phyloP scores from a whole-genome alignment of 2,888 invertebrate species.

The Thymelicus lineola region DNA sequence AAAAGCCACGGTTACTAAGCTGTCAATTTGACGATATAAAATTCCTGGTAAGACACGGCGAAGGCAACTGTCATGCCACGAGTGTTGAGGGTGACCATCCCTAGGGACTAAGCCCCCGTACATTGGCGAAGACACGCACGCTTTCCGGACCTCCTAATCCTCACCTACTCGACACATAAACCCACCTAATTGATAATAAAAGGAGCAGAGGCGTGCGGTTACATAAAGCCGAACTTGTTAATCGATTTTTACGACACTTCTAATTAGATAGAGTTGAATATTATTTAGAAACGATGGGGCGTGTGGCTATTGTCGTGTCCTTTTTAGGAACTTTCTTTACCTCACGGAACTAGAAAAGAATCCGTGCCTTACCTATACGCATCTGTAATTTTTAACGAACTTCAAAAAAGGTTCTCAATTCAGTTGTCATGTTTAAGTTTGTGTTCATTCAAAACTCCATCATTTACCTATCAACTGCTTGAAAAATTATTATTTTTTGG shows the following conservation, averaged over 20 bases:
- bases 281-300: constrained; percentile 68
- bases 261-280: constrained; percentile 75
- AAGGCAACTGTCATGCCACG: constrained; percentile 79
- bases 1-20: constrained; percentile 68
- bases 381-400: too few species aligned
- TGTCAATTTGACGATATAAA: constrained; percentile 82
- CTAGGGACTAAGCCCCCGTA: constrained; percentile 77
- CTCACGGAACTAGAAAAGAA: too few species aligned
- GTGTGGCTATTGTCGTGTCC: constrained; percentile 42
- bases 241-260: constrained; percentile 80
- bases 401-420: too few species aligned
- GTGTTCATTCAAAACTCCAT: too few species aligned
- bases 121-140: constrained; percentile 75
- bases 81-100: constrained; percentile 73
- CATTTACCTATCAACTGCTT: too few species aligned
- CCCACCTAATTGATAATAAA: constrained; percentile 85
- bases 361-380: too few species aligned
- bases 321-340: too few species aligned
- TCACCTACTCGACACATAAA: constrained; percentile 81
- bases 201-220: constrained; percentile 79
- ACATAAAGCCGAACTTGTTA: constrained; percentile 71
- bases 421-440: too few species aligned
- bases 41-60: constrained; percentile 75
- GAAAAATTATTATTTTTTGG: too few species aligned
- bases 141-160: constrained; percentile 72